phyloP scores from a whole-genome alignment of 2,888 invertebrate genomes.

The Caenorhabditis panamensis region DNA sequence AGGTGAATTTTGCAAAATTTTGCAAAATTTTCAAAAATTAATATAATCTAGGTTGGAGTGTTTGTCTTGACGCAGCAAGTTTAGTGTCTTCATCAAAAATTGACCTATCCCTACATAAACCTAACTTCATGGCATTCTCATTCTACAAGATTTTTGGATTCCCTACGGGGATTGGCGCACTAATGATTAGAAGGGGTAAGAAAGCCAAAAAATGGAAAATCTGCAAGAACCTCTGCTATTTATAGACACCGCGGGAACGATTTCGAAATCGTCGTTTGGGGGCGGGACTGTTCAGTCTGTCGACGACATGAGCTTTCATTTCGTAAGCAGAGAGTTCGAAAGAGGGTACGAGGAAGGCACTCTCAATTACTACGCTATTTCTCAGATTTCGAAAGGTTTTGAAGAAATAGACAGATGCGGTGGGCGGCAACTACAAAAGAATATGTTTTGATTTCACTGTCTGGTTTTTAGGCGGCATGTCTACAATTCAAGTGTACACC shows the following conservation, averaged over 20 bases:
- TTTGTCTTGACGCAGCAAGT: slow-evolving; percentile 91
- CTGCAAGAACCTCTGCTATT: neutral
- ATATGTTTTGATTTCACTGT: neutral
- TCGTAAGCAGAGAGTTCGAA: slow-evolving; percentile 21
- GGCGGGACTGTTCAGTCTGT: slow-evolving; percentile 89
- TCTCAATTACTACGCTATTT: slow-evolving; percentile 89
- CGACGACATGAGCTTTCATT: slow-evolving; percentile 29
- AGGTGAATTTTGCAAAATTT: slow-evolving; percentile 52
- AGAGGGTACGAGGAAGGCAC: slow-evolving; percentile 90
- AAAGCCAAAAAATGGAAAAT: slow-evolving; percentile 17
- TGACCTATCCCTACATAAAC: slow-evolving; percentile 86
- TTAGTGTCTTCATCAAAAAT: slow-evolving; percentile 88
- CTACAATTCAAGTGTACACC: slow-evolving; percentile 61
- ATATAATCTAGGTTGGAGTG: slow-evolving; percentile 81
- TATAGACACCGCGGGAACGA: slow-evolving; percentile 81
- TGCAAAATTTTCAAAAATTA: too few species aligned
- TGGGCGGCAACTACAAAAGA: slow-evolving; percentile 68
- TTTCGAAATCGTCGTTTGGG: slow-evolving; percentile 89
- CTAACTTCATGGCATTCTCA: slow-evolving; percentile 93
- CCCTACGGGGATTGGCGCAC: slow-evolving; percentile 94
- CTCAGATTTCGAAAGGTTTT: slow-evolving; percentile 90
- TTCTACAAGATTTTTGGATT: slow-evolving; percentile 96
- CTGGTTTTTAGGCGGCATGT: slow-evolving; percentile 71
- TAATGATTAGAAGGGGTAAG: slow-evolving; percentile 83
- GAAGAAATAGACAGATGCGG: slow-evolving; percentile 86